Base-by-base conservation (phyloP, 2,888 invertebrate genomes). In the Scaptomyza tumidula region DNA sequence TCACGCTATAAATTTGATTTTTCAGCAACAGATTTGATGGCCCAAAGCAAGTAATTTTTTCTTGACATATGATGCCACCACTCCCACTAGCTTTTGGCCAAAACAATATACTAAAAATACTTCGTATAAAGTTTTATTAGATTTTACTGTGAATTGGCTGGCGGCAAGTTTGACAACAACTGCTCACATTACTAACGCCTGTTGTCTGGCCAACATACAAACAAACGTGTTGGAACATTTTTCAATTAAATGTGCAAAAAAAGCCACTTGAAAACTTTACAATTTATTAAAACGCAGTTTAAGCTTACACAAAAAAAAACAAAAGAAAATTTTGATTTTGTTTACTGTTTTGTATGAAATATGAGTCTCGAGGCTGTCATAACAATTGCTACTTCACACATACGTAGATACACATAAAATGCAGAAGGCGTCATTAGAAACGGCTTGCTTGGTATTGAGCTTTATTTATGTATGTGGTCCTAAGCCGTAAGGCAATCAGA, bases 221-320 rank as follows among this genome's bases (percentile, higher is more conserved):
- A 69, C 52, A 68, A 4, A 46, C 49, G 60, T 60, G 44, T 39
- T 52, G 56, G 10, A 72, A 52, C 80, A 83, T 71, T 75, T 78
- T 84, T 71, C 82, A 84, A 83, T 83, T 83, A 72, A 86, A 84
- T 86, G 59, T 60, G 56, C 43, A 14, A 57, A 69, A 55, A 19
- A 19, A 19, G 19, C 3, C 24, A 24, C 24, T 24, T 24, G 5
- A 24, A 5, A 60, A 57, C 53, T 44, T 50, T 44, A 19, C 41
- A 72, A 77, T 73, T 70, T 67, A 70, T 77, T 74, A 67, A 45
- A 46, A 55, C 43, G 39, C 68, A 52, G 43, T 44, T 54, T 44
- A n/a, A 65, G 62, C 45, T 52, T 43, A 33, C 65, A 53, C 39
- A 33, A 10, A 33, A 9, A 29, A 29, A 29, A 37, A 19, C 19